Conservation (phyloP, 2,113 vertebrate species). For the Coregonus clupeaformis region DNA sequence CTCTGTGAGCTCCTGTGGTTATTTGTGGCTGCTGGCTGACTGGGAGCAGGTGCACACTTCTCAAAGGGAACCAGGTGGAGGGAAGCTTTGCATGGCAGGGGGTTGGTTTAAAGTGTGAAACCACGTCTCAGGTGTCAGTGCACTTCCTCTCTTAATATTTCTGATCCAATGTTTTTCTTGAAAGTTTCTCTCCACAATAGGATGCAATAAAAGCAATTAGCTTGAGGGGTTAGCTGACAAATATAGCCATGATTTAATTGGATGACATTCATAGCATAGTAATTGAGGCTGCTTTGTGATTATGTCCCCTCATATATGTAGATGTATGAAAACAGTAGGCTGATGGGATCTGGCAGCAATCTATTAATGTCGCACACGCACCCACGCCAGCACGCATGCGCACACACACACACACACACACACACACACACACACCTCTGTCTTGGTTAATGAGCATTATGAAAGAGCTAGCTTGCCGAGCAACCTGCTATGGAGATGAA, state of each 20-base stretch:
- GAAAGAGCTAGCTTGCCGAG: slow-evolving; percentile 19
- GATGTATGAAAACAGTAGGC: slow-evolving; percentile 1
- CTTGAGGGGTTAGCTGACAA: neutral
- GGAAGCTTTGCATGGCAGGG: neutral
- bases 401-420: neutral
- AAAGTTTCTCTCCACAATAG: neutral
- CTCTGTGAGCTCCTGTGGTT: too few species aligned
- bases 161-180: neutral
- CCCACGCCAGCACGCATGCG: neutral
- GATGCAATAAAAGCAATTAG: neutral
- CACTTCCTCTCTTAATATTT: neutral
- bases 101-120: neutral
- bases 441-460: slow-evolving; percentile 26
- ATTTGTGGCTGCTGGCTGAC: neutral
- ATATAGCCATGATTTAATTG: slow-evolving; percentile 4
- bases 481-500: slow-evolving; percentile 24
- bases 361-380: too few species aligned
- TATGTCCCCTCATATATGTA: slow-evolving; percentile 7
- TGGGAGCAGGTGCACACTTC: neutral
- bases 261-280: neutral
- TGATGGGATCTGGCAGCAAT: neutral
- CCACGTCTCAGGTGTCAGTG: neutral
- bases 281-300: neutral
- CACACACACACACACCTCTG: neutral
- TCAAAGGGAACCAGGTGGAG: neutral